phyloP scores from a whole-genome alignment of 2,113 vertebrate species.

The Bufo bufo region DNA sequence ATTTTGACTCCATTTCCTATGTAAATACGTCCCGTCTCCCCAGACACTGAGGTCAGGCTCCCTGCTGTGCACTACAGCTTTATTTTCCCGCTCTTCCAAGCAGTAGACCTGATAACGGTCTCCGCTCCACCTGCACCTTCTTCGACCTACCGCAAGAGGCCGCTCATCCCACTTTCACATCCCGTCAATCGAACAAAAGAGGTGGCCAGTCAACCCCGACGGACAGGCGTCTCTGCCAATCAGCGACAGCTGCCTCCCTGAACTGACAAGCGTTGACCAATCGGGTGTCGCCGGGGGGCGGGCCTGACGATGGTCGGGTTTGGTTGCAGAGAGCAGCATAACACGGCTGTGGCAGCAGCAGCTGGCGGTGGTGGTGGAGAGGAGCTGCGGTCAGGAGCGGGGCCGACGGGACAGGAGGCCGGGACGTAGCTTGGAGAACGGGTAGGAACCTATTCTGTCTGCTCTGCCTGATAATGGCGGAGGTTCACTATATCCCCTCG shows the following conservation, averaged over 20 bases:
- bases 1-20: too few species aligned
- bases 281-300: background rate
- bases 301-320: slow-evolving; percentile 2
- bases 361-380: background rate
- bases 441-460: background rate
- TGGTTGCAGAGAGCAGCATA: slow-evolving; percentile 44
- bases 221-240: background rate
- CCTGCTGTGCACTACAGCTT: background rate
- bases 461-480: background rate
- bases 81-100: slow-evolving; percentile 30
- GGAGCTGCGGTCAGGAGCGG: slow-evolving; percentile 24
- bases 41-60: too few species aligned
- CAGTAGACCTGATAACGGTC: slow-evolving; percentile 2
- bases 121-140: background rate
- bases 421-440: background rate
- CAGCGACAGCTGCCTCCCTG: background rate
- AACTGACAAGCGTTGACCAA: slow-evolving; percentile 48
- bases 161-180: slow-evolving; percentile 6
- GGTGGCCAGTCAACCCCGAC: background rate
- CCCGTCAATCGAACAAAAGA: slow-evolving; percentile 16
- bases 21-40: too few species aligned
- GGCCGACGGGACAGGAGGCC: slow-evolving; percentile 17
- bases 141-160: background rate
- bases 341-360: slow-evolving; percentile 4
- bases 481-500: background rate